These are phyloP conservation scores for Climacteris rufus DNA, from an alignment of 2,113 vertebrate genomes.

Conservation along the genomic window DNA sequence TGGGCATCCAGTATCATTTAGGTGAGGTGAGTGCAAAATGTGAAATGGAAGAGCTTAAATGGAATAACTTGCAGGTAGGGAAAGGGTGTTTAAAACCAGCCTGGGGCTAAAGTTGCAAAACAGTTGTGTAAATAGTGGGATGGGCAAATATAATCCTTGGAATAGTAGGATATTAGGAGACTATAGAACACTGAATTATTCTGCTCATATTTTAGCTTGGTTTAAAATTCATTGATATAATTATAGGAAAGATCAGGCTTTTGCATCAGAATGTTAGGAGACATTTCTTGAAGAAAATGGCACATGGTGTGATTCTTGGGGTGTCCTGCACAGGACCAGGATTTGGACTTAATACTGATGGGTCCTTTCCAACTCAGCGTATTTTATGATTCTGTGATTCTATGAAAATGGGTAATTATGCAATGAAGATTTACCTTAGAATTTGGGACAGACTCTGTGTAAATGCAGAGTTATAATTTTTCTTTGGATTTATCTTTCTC, in stretches of 20 bases:
- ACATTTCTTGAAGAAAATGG: background rate
- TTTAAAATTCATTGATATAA: background rate
- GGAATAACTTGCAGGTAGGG: background rate
- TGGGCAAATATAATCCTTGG: background rate
- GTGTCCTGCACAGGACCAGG: no score
- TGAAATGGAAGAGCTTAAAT: background rate
- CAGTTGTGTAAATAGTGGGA: background rate
- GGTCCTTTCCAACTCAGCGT: background rate
- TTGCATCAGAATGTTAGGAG: background rate
- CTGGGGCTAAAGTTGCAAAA: background rate
- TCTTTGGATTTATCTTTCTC: background rate
- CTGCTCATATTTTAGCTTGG: background rate
- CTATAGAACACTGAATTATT: background rate
- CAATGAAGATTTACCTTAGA: background rate
- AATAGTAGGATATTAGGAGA: background rate
- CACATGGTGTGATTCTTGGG: no score
- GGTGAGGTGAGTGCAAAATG: background rate
- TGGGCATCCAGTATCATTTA: background rate
- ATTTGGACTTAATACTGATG: background rate
- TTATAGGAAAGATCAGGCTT: background rate
- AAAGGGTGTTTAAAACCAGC: background rate
- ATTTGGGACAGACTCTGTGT: background rate
- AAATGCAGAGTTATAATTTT: background rate
- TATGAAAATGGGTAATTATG: background rate
- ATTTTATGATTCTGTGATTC: background rate